Base-by-base conservation (phyloP, 2,113 vertebrate species). In the Melanocharis versteri region DNA sequence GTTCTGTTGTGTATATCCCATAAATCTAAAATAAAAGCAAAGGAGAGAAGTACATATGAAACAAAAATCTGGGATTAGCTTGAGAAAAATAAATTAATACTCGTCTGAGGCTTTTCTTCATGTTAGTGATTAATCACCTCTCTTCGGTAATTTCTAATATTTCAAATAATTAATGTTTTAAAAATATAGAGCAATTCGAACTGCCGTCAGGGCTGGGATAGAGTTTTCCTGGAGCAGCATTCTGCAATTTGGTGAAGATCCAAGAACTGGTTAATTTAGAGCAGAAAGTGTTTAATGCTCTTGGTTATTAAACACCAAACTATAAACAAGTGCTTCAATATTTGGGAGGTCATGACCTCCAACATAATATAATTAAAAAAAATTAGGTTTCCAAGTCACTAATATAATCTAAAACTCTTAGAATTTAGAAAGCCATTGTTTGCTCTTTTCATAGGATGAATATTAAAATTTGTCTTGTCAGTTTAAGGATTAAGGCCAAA, bases 201-300 rank as follows among this genome's bases (percentile, higher is more conserved):
- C 23, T 73, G 62, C 70, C 19, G 12, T 89, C 33, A 80, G 81
- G 94, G 19, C 57, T 77, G 40, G 61, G 47, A 44, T 37, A 79
- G 53, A 58, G 57, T 69, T 94, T 92, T 78, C 37, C 69, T 89
- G 81, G 40, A 83, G 61, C 37, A 84, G 42, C 28, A 69, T 15
- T 71, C 35, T 95, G 19, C 42, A 80, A 9, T 85, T 94, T 92
- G 89, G 54, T 77, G 33, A 86, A 48, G 37, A 71, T 89, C 88
- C 91, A 95, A 85, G 50, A 40, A 57, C 28, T 73, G 77, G 50
- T 83, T 94, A 85, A 96, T 93, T 93, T 96, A 92, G 70, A 94
- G 35, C 39, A 89, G 45, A 81, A 90, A 92, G 15, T 70, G 42
- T 94, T 89, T 87, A 37, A 77, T 80, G 50, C 28, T 50, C 31